These are phyloP conservation scores for Clarias macrocephalus DNA, from an alignment of 2,113 vertebrate genomes.

Conservation along the genomic window DNA sequence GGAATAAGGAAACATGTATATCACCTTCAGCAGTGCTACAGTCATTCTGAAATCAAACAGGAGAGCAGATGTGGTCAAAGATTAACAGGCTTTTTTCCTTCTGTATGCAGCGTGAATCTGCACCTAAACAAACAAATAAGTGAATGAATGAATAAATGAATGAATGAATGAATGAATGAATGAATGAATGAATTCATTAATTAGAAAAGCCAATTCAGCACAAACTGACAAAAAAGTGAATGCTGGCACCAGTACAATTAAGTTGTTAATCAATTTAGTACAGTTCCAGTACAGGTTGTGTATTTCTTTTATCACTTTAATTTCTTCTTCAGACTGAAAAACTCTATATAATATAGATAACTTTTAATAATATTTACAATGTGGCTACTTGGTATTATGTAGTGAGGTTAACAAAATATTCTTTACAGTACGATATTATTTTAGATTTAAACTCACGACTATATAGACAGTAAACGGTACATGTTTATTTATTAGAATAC, in stretches of 20 bases:
- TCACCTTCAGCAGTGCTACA: slow-evolving; percentile 44
- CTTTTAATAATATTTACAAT: neutral
- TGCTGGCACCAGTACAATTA: too few relatives aligned
- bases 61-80: slow-evolving; percentile 8
- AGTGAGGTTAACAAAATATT: too few relatives aligned
- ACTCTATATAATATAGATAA: neutral
- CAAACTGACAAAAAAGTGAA: too few relatives aligned
- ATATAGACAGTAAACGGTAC: neutral
- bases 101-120: neutral
- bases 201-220: too few relatives aligned
- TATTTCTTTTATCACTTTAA: neutral
- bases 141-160: too few relatives aligned
- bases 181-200: too few relatives aligned
- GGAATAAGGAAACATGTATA: slow-evolving; percentile 33
- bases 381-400: too few relatives aligned
- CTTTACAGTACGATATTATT: neutral
- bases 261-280: neutral
- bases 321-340: neutral
- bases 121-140: neutral
- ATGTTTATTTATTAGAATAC: neutral
- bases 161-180: too few relatives aligned
- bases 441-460: neutral
- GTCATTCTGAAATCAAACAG: slow-evolving; percentile 29
- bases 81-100: slow-evolving; percentile 12
- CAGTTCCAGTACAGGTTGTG: neutral